Conservation (phyloP, 2,797 vertebrate species). For the Ceryle rudis region DNA sequence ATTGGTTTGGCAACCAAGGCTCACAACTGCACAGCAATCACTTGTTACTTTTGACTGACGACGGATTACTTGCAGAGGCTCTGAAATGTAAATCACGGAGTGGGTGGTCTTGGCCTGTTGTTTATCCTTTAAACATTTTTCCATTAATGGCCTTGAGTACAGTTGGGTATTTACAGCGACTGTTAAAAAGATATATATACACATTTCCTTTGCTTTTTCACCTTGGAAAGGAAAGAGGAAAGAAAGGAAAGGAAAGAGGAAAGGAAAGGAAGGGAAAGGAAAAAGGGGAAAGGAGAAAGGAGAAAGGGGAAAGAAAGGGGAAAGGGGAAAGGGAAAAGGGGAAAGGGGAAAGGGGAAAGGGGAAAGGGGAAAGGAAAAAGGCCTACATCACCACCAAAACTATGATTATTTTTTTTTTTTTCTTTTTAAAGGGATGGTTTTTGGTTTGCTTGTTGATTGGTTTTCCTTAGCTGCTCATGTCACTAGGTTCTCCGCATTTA, state of each 20-base stretch:
- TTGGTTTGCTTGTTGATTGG: slow-evolving; percentile 8
- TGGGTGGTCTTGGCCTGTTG: not conserved
- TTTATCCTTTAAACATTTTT: not conserved
- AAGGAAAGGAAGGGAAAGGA: too few relatives aligned
- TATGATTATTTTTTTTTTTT: not conserved
- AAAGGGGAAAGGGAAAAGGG: too few relatives aligned
- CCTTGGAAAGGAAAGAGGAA: too few relatives aligned
- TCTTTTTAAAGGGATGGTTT: not conserved
- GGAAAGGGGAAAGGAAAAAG: too few relatives aligned
- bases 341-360: not conserved
- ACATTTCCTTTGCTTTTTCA: not conserved
- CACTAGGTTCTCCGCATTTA: slow-evolving; percentile 92
- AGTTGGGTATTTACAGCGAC: slow-evolving; percentile 59
- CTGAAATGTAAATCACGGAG: slow-evolving; percentile 16
- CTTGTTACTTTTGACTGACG: slow-evolving; percentile 32
- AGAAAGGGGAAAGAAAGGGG: too few relatives aligned
- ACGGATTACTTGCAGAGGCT: slow-evolving; percentile 50
- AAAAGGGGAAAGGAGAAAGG: fast-evolving
- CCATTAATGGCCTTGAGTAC: slow-evolving; percentile 31
- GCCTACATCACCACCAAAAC: slow-evolving; percentile 21
- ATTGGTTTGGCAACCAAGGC: slow-evolving; percentile 28
- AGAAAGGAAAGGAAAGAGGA: too few relatives aligned
- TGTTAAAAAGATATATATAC: slow-evolving; percentile 37
- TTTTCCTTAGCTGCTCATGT: slow-evolving; percentile 84
- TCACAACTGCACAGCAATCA: slow-evolving; percentile 67